A percentile compares a stretch with the other conserved stretches of the same genome.
Evolutionary conservation across 1,140 invertebrate species (phyloP).

Genomic region (Lutraria rhynchaena): DNA sequence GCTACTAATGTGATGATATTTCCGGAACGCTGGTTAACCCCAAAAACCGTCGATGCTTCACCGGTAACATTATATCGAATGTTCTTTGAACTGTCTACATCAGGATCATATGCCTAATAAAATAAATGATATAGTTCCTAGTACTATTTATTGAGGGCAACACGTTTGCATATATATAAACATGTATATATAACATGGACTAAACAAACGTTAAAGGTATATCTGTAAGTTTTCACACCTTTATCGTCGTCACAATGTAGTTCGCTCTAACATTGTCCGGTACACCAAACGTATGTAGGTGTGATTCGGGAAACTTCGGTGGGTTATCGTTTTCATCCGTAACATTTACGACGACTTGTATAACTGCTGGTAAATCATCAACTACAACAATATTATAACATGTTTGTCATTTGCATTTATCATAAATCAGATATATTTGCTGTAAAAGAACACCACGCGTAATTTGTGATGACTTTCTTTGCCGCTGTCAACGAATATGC

Average conservation of each 20-base stretch:
- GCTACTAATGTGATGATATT: slow-evolving; percentile 27
- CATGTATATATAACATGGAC: neutral
- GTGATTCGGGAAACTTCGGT: slow-evolving; percentile 6
- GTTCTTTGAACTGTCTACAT: neutral
- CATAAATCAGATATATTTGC: no score
- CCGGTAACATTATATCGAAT: slow-evolving; percentile 3
- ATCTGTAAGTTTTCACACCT: slow-evolving; percentile 1
- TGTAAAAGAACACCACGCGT: no score
- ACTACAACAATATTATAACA: no score
- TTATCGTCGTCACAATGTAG: slow-evolving; percentile 12
- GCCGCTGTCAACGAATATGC: no score
- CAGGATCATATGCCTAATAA: slow-evolving; percentile 10
- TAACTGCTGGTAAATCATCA: neutral
- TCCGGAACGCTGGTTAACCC: neutral
- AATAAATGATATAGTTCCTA: neutral
- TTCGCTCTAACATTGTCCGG: slow-evolving; percentile 19
- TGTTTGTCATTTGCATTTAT: no score
- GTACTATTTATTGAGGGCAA: no score
- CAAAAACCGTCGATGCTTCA: slow-evolving; percentile 9
- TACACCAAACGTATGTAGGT: slow-evolving; percentile 7
- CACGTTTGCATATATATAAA: no score
- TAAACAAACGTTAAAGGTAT: neutral
- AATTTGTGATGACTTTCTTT: no score
- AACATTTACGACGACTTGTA: slow-evolving; percentile 16
- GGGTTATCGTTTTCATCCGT: slow-evolving; percentile 36